These are phyloP conservation scores for Paragorgia papillata DNA, from an alignment of 92 coral and sea anemone species.

Conservation along the genomic window DNA sequence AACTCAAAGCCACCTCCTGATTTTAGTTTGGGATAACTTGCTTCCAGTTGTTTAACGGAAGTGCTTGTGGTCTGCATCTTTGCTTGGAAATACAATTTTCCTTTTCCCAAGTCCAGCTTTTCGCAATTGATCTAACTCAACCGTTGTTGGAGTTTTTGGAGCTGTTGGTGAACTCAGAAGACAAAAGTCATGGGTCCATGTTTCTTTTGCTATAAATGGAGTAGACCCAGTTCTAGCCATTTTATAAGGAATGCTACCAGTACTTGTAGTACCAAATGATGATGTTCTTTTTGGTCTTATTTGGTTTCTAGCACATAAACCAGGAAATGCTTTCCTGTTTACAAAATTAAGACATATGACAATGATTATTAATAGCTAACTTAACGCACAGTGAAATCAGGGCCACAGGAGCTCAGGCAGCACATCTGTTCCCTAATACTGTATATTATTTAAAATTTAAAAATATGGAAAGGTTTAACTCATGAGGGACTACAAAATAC, in stretches of 20 bases:
- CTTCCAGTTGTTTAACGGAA: slow-evolving; percentile 35
- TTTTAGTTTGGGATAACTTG: slow-evolving; percentile 50
- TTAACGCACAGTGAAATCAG: too few species aligned
- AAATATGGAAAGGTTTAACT: too few species aligned
- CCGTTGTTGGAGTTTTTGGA: slow-evolving; percentile 43
- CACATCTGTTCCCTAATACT: too few species aligned
- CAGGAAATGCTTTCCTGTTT: slow-evolving; percentile 19
- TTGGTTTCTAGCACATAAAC: slow-evolving; percentile 32
- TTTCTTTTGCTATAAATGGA: slow-evolving; percentile 36
- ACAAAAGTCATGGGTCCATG: slow-evolving; percentile 44
- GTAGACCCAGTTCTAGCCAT: slow-evolving; percentile 9
- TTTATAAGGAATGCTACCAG: slow-evolving; percentile 5
- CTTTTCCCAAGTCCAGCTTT: slow-evolving; percentile 50
- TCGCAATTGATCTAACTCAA: slow-evolving; percentile 19
- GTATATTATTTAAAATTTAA: too few species aligned
- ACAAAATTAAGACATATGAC: too few species aligned
- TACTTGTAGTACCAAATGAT: background rate
- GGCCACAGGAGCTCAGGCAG: too few species aligned
- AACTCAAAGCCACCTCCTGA: slow-evolving; percentile 54
- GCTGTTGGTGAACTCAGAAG: slow-evolving; percentile 39
- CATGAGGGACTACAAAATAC: too few species aligned
- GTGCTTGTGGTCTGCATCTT: slow-evolving; percentile 33
- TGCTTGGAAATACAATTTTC: slow-evolving; percentile 50
- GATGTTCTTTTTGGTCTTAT: slow-evolving; percentile 16
- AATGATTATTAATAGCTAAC: background rate